phyloP scores from a whole-genome alignment of 2,888 invertebrate genomes.

The Mythimna ferrago region DNA sequence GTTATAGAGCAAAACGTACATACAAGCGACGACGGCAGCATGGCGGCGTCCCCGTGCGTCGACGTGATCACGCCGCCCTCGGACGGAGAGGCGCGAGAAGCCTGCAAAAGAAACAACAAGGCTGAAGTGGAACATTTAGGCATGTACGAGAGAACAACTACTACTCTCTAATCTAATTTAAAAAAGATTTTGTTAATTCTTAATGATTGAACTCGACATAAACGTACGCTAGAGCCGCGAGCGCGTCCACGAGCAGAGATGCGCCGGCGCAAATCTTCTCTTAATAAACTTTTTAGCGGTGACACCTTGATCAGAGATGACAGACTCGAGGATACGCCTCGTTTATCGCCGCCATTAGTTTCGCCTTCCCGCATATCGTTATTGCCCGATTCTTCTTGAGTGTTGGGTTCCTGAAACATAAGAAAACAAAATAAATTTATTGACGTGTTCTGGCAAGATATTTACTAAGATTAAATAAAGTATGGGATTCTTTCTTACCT shows the following conservation, averaged over 20 bases:
- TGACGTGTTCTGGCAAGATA: background rate
- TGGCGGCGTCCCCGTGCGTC: slow-evolving; percentile 91
- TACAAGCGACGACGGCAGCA: slow-evolving; percentile 91
- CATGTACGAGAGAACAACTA: slow-evolving; percentile 26
- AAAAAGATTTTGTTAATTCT: slow-evolving; percentile 24
- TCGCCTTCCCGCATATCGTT: slow-evolving; percentile 80
- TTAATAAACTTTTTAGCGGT: slow-evolving; percentile 95
- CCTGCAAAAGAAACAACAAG: slow-evolving; percentile 71
- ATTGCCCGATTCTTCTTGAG: slow-evolving; percentile 77
- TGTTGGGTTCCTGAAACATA: slow-evolving; percentile 78
- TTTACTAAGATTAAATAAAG: background rate
- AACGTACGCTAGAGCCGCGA: slow-evolving; percentile 86
- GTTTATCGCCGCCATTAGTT: slow-evolving; percentile 83
- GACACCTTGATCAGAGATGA: slow-evolving; percentile 96
- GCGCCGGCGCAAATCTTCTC: slow-evolving; percentile 96
- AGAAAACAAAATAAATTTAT: slow-evolving; percentile 13
- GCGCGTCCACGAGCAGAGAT: slow-evolving; percentile 93
- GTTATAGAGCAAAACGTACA: slow-evolving; percentile 98
- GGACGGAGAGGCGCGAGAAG: slow-evolving; percentile 86
- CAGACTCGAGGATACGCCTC: slow-evolving; percentile 92
- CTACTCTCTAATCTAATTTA: slow-evolving; percentile 43
- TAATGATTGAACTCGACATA: slow-evolving; percentile 61
- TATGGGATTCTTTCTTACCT: slow-evolving; percentile 82
- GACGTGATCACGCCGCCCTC: slow-evolving; percentile 93
- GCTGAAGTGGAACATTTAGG: slow-evolving; percentile 22